These are phyloP conservation scores for Pseudochromis fuscus DNA, from an alignment of 2,797 vertebrate species.

Conservation along the genomic window DNA sequence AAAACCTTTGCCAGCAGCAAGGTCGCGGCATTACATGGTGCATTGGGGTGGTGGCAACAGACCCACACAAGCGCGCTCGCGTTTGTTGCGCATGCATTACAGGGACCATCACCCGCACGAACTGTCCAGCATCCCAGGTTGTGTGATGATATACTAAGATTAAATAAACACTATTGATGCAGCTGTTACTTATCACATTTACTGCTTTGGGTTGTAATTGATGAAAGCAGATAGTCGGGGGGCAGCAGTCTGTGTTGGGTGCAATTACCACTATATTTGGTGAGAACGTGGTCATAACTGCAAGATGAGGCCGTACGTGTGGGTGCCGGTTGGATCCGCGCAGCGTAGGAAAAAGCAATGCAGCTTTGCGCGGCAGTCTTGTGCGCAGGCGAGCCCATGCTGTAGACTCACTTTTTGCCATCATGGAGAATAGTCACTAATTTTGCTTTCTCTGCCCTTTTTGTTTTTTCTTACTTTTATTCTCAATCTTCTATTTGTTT, in stretches of 20 bases:
- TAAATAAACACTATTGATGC: neutral
- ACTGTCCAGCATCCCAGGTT: constrained; percentile 94
- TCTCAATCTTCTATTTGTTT: constrained; percentile 87
- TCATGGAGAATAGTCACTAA: constrained; percentile 91
- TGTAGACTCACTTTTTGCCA: constrained; percentile 99
- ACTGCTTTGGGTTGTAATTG: neutral
- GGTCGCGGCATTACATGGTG: constrained; percentile 59
- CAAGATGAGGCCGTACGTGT: constrained; percentile 91
- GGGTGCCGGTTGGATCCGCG: constrained; percentile 95
- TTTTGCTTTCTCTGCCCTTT: constrained; percentile 85
- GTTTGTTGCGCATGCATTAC: constrained; percentile 97
- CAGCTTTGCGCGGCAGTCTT: constrained; percentile 97
- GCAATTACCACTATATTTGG: constrained; percentile 31
- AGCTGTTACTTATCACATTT: neutral
- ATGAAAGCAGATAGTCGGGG: neutral
- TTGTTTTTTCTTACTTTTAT: constrained; percentile 86
- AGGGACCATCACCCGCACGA: constrained; percentile 95
- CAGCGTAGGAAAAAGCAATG: constrained; percentile 97
- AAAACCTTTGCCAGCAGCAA: constrained; percentile 84
- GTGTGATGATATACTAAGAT: constrained; percentile 64
- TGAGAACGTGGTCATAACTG: constrained; percentile 87
- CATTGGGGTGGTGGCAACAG: constrained; percentile 63
- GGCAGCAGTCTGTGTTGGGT: neutral
- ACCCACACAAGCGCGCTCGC: constrained; percentile 64
- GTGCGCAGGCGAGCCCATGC: constrained; percentile 96